Conservation (phyloP, 2,113 vertebrate genomes). For the Panthera leo region DNA sequence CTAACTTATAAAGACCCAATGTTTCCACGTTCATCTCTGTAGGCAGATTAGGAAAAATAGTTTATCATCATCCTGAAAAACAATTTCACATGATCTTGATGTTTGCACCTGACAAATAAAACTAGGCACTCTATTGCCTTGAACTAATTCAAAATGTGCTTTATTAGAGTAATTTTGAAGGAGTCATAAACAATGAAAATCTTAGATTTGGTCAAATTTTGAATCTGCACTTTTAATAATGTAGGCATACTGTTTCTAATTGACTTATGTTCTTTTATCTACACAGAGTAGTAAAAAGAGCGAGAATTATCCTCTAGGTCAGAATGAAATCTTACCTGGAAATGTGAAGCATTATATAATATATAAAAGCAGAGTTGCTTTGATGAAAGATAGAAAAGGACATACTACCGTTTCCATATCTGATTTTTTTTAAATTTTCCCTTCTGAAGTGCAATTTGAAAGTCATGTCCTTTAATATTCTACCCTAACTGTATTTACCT, state of each 20-base stretch:
- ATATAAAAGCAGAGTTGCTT: neutral
- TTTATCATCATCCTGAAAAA: slow-evolving; percentile 5
- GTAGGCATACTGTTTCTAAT: neutral
- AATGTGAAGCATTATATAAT: neutral
- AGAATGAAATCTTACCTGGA: neutral
- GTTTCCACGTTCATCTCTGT: neutral
- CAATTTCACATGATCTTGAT: neutral
- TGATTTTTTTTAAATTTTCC: neutral
- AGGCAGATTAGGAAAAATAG: neutral
- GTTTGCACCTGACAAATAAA: neutral
- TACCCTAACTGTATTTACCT: neutral
- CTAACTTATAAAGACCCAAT: neutral
- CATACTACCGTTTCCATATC: neutral
- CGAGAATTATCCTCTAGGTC: neutral
- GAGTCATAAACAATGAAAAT: neutral
- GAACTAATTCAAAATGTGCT: neutral
- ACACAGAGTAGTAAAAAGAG: neutral
- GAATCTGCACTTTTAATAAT: slow-evolving; percentile 10
- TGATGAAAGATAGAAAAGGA: neutral
- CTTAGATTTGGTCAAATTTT: neutral
- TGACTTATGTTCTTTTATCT: neutral
- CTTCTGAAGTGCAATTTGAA: neutral
- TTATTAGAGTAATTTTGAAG: neutral
- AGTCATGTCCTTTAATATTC: neutral
- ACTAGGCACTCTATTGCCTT: neutral